phyloP scores from a whole-genome alignment of 2,888 invertebrate species.

The Parnassius glacialis region DNA sequence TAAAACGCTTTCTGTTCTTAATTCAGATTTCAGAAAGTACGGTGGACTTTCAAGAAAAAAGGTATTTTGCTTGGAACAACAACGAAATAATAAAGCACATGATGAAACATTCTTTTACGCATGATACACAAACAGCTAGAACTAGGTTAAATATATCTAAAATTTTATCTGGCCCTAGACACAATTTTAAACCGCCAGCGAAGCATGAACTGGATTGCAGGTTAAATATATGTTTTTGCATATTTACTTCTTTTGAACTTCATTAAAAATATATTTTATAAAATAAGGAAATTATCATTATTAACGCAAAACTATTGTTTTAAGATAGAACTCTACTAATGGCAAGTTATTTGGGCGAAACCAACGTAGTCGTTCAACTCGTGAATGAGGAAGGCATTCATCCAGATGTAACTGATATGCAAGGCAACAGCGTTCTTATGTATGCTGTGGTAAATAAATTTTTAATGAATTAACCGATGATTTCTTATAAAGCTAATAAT shows the following conservation, averaged over 20 bases:
- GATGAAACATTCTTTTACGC: conserved; percentile 73
- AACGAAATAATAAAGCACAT: conserved; percentile 60
- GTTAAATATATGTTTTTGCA: conserved; percentile 33
- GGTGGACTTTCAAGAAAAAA: conserved; percentile 30
- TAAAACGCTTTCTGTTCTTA: too few species aligned
- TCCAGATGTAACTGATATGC: conserved; percentile 73
- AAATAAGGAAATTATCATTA: too few species aligned
- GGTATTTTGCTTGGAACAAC: conserved; percentile 77
- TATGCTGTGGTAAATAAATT: conserved; percentile 67
- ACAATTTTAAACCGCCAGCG: conserved; percentile 48
- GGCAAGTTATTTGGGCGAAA: conserved; percentile 60
- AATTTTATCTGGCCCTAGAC: conserved; percentile 54
- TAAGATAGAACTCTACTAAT: conserved; percentile 54
- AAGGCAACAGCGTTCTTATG: conserved; percentile 78
- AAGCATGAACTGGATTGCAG: conserved; percentile 60
- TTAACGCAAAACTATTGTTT: too few species aligned
- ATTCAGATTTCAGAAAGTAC: conserved; percentile 11
- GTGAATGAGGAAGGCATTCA: conserved; percentile 60
- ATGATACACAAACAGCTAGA: conserved; percentile 53
- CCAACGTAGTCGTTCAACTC: conserved; percentile 51
- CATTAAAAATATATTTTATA: too few species aligned
- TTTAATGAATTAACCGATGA: not conserved
- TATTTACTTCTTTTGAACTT: too few species aligned
- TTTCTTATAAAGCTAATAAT: not conserved
- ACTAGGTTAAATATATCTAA: conserved; percentile 38